These are phyloP conservation scores for Gymnothorax javanicus DNA, from an alignment of 2,797 vertebrate genomes.

Conservation along the genomic window DNA sequence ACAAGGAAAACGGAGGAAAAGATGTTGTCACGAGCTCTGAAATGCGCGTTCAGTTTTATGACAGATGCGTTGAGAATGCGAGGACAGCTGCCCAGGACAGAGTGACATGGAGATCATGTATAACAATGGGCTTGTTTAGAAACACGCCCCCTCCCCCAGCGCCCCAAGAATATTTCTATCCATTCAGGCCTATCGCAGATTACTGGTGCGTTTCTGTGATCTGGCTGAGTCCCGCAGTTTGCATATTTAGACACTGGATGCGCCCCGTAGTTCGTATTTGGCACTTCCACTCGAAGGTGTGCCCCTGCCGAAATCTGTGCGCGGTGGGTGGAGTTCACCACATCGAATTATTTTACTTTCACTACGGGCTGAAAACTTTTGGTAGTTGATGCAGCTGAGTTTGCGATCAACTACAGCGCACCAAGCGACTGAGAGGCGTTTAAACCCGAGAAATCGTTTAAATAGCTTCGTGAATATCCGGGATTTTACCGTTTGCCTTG, in stretches of 20 bases:
- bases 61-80: not conserved
- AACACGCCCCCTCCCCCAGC: not conserved
- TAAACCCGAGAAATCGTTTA: not conserved
- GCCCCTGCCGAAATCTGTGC: not conserved
- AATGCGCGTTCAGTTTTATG: not conserved
- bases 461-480: conserved; percentile 3
- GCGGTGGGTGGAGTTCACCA: conserved; percentile 2
- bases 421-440: not conserved
- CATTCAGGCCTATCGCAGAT: not conserved
- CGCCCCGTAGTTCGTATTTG: not conserved
- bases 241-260: not conserved
- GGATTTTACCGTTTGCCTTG: not conserved
- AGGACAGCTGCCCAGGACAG: not conserved
- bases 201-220: too few species aligned
- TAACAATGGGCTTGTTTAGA: not conserved
- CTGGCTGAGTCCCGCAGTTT: too few species aligned
- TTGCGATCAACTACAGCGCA: not conserved
- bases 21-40: conserved; percentile 8
- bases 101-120: not conserved
- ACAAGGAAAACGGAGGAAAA: not conserved
- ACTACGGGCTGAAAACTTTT: not conserved
- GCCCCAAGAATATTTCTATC: not conserved
- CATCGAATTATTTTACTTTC: not conserved
- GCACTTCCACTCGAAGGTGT: conserved; percentile 6
- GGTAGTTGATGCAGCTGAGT: not conserved